phyloP scores from a whole-genome alignment of 2,888 invertebrate species.

The Dicyrtoma fusca region DNA sequence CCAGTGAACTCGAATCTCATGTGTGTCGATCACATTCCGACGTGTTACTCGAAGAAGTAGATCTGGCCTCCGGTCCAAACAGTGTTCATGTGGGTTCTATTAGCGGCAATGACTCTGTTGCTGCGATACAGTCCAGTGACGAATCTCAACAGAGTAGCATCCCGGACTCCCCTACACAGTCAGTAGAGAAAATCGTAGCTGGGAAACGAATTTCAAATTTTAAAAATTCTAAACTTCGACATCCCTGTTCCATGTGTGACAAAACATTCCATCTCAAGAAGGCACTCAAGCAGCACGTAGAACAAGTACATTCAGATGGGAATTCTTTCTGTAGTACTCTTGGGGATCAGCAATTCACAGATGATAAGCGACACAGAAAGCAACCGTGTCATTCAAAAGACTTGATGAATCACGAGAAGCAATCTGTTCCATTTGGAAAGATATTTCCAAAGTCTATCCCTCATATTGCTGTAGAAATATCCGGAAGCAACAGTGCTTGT shows the following conservation, averaged over 20 bases:
- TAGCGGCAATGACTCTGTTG: not conserved
- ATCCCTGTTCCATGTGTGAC: slow-evolving; percentile 40
- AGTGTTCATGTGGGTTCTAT: not conserved
- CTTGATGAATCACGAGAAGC: not conserved
- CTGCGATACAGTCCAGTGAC: slow-evolving; percentile 1
- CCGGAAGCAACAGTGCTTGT: not conserved
- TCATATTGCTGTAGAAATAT: not conserved
- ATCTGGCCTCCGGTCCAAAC: slow-evolving; percentile 6
- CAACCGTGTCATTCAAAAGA: slow-evolving; percentile 34
- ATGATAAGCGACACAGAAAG: slow-evolving; percentile 33
- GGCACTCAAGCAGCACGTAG: slow-evolving; percentile 40
- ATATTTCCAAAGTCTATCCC: not conserved
- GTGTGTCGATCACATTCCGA: not conserved
- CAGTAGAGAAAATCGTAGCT: not conserved
- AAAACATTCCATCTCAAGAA: slow-evolving; percentile 40
- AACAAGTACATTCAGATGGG: slow-evolving; percentile 32
- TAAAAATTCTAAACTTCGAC: not conserved
- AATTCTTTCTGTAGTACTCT: slow-evolving; percentile 39
- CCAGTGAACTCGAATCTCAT: slow-evolving; percentile 17
- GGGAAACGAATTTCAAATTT: not conserved
- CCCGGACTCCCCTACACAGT: not conserved
- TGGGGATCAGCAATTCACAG: slow-evolving; percentile 41
- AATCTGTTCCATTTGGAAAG: slow-evolving; percentile 6
- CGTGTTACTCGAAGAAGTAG: slow-evolving; percentile 1
- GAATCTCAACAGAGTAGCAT: slow-evolving; percentile 19